Percentiles rank a stretch among this genome's conserved stretches.
Conservation (phyloP, 2,113 vertebrate species). For the Grammomys dolichurus region DNA sequence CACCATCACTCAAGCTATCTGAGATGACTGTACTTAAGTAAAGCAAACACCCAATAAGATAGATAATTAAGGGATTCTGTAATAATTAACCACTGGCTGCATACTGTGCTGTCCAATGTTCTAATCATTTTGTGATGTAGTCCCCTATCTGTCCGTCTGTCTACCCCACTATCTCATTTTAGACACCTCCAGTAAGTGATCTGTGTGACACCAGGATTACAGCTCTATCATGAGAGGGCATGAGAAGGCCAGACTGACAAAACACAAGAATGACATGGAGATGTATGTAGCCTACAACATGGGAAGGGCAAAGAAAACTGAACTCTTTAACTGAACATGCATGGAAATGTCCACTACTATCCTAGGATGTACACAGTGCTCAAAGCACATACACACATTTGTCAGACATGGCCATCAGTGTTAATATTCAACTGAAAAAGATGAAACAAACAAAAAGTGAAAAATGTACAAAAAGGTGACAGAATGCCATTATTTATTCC, state of each 20-base stretch:
- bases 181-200: too few relatives aligned
- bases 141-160: too few relatives aligned
- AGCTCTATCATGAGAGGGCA: not conserved
- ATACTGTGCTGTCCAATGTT: too few relatives aligned
- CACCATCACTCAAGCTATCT: too few relatives aligned
- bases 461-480: constrained; percentile 77
- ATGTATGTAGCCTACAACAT: not conserved
- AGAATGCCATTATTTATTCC: constrained; percentile 71
- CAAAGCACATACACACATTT: constrained; percentile 60
- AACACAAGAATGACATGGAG: constrained; percentile 25
- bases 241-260: constrained; percentile 19
- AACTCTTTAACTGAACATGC: constrained; percentile 27
- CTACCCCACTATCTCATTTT: too few relatives aligned
- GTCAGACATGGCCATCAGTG: constrained; percentile 77
- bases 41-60: too few relatives aligned
- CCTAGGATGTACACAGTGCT: constrained; percentile 76
- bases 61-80: too few relatives aligned
- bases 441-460: not conserved
- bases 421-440: constrained; percentile 75
- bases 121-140: too few relatives aligned
- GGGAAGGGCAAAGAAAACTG: constrained; percentile 49
- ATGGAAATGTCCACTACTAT: constrained; percentile 46
- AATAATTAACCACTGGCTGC: too few relatives aligned
- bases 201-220: not conserved
- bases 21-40: too few relatives aligned